These are phyloP conservation scores for Torymus aiolomorphi DNA, from an alignment of 2,888 invertebrate species.

Conservation along the genomic window DNA sequence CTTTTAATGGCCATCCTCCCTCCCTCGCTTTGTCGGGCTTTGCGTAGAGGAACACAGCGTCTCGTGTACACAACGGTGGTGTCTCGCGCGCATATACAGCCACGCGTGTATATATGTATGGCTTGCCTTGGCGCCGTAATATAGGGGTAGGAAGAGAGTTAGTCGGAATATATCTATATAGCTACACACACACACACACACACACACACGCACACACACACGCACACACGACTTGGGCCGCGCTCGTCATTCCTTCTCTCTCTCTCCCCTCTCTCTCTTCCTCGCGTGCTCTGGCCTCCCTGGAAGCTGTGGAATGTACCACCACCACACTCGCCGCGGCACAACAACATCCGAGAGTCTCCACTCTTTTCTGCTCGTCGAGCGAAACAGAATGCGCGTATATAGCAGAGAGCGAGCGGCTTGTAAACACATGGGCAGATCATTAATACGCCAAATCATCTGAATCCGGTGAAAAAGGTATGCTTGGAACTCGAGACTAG, in stretches of 20 bases:
- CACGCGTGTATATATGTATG: background rate
- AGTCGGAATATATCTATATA: background rate
- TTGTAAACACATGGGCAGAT: slow-evolving; percentile 59
- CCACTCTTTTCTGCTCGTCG: slow-evolving; percentile 4
- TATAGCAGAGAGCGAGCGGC: background rate
- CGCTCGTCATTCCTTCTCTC: slow-evolving; percentile 57
- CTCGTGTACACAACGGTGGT: background rate
- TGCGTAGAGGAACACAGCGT: background rate
- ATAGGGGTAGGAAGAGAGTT: slow-evolving; percentile 10
- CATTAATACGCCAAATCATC: slow-evolving; percentile 59
- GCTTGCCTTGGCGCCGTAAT: slow-evolving; percentile 1
- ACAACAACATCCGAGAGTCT: slow-evolving; percentile 15
- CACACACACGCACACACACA: too few species aligned
- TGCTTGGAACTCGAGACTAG: too few species aligned
- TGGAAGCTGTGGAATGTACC: slow-evolving; percentile 68
- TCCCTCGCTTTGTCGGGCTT: background rate
- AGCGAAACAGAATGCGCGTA: slow-evolving; percentile 1
- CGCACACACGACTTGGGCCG: too few species aligned
- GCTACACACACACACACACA: background rate
- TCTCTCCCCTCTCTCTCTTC: slow-evolving; percentile 64
- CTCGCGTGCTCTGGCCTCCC: slow-evolving; percentile 61
- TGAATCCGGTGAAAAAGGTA: slow-evolving; percentile 11
- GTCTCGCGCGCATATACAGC: background rate
- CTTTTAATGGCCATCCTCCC: background rate
- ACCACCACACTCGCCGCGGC: slow-evolving; percentile 55